Conservation (phyloP, 1,140 invertebrate species). For the Dreissena polymorpha region DNA sequence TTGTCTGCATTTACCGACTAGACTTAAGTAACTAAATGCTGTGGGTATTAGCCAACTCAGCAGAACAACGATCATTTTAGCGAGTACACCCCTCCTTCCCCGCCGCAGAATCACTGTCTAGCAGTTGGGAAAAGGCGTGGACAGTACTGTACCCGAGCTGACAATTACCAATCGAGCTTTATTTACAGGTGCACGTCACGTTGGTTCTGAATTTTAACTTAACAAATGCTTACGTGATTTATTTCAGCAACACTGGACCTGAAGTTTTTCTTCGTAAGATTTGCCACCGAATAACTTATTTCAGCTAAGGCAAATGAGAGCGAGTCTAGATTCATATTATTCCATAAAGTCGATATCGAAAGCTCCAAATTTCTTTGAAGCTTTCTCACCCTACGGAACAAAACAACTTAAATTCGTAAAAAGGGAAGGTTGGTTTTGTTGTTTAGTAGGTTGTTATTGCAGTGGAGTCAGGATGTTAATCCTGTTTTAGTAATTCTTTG, state of each 20-base stretch:
- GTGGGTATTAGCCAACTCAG: too few species aligned
- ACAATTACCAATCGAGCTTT: too few species aligned
- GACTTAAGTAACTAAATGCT: too few species aligned
- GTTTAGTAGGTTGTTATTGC: background rate
- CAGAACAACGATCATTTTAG: too few species aligned
- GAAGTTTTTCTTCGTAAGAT: slow-evolving; percentile 97
- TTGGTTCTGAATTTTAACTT: background rate
- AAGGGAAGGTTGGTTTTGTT: slow-evolving; percentile 50
- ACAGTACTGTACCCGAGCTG: too few species aligned
- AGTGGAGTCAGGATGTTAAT: slow-evolving; percentile 66
- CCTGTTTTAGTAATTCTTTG: slow-evolving; percentile 65
- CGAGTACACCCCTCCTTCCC: too few species aligned
- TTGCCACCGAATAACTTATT: slow-evolving; percentile 97
- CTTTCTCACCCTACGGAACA: slow-evolving; percentile 75
- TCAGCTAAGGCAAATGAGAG: slow-evolving; percentile 98
- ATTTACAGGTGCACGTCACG: background rate
- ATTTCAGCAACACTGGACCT: slow-evolving; percentile 92
- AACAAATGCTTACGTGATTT: slow-evolving; percentile 83
- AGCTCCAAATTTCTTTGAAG: slow-evolving; percentile 81
- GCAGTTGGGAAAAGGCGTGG: too few species aligned
- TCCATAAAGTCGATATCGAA: slow-evolving; percentile 84
- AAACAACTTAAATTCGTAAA: slow-evolving; percentile 65
- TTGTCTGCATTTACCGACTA: too few species aligned
- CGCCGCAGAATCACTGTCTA: too few species aligned
- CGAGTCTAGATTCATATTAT: slow-evolving; percentile 99